Evolutionary conservation across 2,113 vertebrate species (phyloP).

Genomic region (Indri indri): DNA sequence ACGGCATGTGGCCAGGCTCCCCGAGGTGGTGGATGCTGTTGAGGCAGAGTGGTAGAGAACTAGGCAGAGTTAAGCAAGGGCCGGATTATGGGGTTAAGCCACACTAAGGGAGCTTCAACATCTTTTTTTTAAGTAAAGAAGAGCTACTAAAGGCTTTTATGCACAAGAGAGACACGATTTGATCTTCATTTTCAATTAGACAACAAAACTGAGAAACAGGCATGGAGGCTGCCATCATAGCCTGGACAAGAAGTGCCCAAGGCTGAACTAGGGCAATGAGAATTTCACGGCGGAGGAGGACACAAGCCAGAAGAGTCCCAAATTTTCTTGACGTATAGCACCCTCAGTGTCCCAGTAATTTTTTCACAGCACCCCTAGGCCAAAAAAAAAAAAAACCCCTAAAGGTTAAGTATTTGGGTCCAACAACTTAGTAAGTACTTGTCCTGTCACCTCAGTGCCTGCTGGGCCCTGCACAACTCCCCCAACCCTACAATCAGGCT

Average conservation of each 20-base stretch:
- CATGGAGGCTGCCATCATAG: background rate
- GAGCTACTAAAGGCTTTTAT: background rate
- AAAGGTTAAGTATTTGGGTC: background rate
- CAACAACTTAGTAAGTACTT: background rate
- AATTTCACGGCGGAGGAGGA: background rate
- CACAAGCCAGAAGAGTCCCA: background rate
- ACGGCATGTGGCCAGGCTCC: background rate
- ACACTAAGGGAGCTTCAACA: background rate
- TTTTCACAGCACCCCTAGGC: background rate
- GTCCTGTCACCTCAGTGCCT: background rate
- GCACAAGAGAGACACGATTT: background rate
- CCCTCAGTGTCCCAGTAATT: background rate
- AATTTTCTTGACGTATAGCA: background rate
- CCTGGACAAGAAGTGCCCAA: background rate
- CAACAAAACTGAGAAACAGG: background rate
- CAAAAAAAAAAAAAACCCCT: background rate
- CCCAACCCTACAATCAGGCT: background rate
- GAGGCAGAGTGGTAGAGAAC: background rate
- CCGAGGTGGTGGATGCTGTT: accelerated
- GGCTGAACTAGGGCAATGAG: background rate
- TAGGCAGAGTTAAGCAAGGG: background rate
- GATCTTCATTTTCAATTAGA: background rate
- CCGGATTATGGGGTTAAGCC: background rate
- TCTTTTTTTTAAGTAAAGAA: background rate
- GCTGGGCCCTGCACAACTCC: too few species aligned